These are phyloP conservation scores for Dione juno DNA, from an alignment of 2,888 invertebrate species.

Conservation along the genomic window DNA sequence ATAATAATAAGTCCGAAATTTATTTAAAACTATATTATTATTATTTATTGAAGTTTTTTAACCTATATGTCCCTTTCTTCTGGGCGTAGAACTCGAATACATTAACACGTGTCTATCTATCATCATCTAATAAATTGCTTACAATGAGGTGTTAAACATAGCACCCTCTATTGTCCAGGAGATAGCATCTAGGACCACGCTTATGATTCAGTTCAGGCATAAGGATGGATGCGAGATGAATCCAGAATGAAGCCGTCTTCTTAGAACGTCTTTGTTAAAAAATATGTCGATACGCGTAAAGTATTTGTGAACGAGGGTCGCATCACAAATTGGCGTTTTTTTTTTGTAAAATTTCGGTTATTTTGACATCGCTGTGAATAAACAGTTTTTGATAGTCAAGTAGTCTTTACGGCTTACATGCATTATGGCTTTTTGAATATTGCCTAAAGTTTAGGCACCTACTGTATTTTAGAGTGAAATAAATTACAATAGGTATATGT, in stretches of 20 bases:
- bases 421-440: too few species aligned
- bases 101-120: slow-evolving; percentile 32
- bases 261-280: slow-evolving; percentile 57
- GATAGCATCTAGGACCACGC: slow-evolving; percentile 40
- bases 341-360: slow-evolving; percentile 29
- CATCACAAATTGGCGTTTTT: slow-evolving; percentile 49
- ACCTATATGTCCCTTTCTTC: not conserved
- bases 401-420: not conserved
- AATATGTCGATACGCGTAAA: slow-evolving; percentile 68
- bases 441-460: too few species aligned
- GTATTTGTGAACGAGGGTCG: slow-evolving; percentile 56
- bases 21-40: too few species aligned
- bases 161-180: slow-evolving; percentile 44
- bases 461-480: too few species aligned
- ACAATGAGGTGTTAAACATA: slow-evolving; percentile 50
- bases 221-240: slow-evolving; percentile 60
- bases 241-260: slow-evolving; percentile 64
- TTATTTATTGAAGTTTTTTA: not conserved
- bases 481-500: too few species aligned
- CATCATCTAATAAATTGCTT: slow-evolving; percentile 43
- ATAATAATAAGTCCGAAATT: too few species aligned
- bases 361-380: slow-evolving; percentile 26
- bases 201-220: slow-evolving; percentile 59
- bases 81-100: not conserved
- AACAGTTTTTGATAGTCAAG: slow-evolving; percentile 25